Base-by-base conservation (phyloP, 2,888 invertebrate genomes). In the Sphinx pinastri region DNA sequence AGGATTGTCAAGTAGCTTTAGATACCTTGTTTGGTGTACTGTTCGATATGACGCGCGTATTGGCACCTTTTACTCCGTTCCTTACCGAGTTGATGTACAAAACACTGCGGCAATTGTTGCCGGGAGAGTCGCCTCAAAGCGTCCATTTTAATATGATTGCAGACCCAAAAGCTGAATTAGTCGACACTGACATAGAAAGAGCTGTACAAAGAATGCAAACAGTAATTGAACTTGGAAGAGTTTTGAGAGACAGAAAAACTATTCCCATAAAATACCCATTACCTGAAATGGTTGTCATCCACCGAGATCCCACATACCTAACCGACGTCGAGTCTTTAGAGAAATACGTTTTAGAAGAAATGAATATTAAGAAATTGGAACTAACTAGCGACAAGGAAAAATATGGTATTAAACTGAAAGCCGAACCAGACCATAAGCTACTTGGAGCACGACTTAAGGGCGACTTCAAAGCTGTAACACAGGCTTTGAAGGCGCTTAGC, bases 1-100 rank as follows among this genome's bases (percentile, higher is more conserved):
- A 95, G 49, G 99, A 99, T 83, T 98, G 98, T 82, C 95, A 96
- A 73, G 95, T 96, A 70, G 98, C 99, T 0, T 90, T 99, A 70
- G 96, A 97, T 77, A 98, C 99, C 0, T 94, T 99, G 11, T 99
- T 97, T 85, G 96, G 96, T 78, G 98, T 99, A 0, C 93, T 99
- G 51, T 97, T 96, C 82, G 96, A 97, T 69, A 98, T 99, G 96
- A 96, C 97, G 0, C 95, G 97, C 79, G 96, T 99, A 81, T 99
- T 99, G 98, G 98, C 99, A 0, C 99, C 99, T 0, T 99, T 99
- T 88, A 98, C 99, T 0, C 99, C 99, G 0, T 99, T 98, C 91
- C 94, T 99, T 69, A 97, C 98, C 0, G 99, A 99, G 89, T 95
- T 97, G 72, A 98, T 99, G 96, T 99, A 98, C 90, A 98, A 98